phyloP scores from a whole-genome alignment of 2,888 invertebrate species.

The Hofmannophila pseudospretella region DNA sequence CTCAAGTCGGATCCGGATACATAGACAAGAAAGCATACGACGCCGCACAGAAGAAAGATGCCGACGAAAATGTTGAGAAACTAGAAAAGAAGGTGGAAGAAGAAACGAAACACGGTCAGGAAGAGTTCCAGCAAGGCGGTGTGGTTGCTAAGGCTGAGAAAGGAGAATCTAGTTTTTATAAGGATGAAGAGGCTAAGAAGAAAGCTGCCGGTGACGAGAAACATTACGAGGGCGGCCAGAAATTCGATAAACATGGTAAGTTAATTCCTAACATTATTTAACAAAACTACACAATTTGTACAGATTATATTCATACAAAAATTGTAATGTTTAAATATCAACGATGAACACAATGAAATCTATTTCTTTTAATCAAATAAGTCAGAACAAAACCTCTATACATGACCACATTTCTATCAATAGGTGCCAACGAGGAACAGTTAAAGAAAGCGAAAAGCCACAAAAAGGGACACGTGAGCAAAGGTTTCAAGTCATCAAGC shows the following conservation, averaged over 20 bases:
- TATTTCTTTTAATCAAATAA: too few species aligned
- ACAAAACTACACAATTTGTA: too few species aligned
- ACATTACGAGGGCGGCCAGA: slow-evolving; percentile 76
- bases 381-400: too few species aligned
- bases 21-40: slow-evolving; percentile 77
- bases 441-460: slow-evolving; percentile 77
- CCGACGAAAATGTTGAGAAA: slow-evolving; percentile 75
- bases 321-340: too few species aligned
- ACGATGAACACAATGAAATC: too few species aligned
- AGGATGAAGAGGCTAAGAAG: slow-evolving; percentile 76
- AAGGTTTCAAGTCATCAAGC: slow-evolving; percentile 82
- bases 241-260: slow-evolving; percentile 76
- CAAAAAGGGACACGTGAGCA: slow-evolving; percentile 81
- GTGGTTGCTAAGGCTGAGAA: slow-evolving; percentile 76
- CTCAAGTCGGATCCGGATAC: slow-evolving; percentile 66
- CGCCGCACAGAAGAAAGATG: slow-evolving; percentile 75
- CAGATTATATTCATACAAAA: too few species aligned
- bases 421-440: slow-evolving; percentile 74
- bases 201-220: slow-evolving; percentile 79
- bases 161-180: slow-evolving; percentile 70
- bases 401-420: not conserved
- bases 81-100: slow-evolving; percentile 74
- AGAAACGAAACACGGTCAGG: slow-evolving; percentile 74
- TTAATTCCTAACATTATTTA: too few species aligned
- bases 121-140: slow-evolving; percentile 75